A percentile compares a stretch with the other conserved stretches of the same genome.
These are phyloP conservation scores for Podocnemis expansa DNA, from an alignment of 2,113 vertebrate species.

Conservation along the genomic window DNA sequence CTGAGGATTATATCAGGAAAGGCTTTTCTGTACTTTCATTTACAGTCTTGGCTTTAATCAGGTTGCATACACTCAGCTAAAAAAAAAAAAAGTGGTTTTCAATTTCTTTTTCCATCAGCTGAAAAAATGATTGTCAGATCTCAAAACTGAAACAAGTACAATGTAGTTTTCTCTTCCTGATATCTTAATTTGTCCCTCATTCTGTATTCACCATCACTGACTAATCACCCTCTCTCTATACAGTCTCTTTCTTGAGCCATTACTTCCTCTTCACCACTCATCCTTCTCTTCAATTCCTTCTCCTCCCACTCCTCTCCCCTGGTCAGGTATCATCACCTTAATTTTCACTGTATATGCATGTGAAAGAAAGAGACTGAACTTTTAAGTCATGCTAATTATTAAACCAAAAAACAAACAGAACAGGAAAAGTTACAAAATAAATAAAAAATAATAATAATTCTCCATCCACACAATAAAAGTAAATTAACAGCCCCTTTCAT, in stretches of 20 bases:
- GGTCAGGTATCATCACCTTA: background rate
- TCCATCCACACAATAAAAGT: background rate
- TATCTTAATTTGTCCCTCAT: background rate
- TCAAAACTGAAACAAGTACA: background rate
- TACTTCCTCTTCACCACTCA: background rate
- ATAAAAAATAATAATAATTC: background rate
- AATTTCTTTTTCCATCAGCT: background rate
- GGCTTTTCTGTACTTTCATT: background rate
- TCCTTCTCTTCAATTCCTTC: background rate
- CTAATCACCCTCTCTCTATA: background rate
- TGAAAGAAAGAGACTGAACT: fast-evolving
- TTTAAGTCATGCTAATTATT: background rate
- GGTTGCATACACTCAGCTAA: background rate
- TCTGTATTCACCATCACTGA: background rate
- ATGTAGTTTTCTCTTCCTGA: background rate
- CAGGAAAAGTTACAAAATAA: fast-evolving
- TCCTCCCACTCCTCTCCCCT: background rate
- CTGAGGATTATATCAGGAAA: background rate
- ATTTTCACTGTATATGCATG: background rate
- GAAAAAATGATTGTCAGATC: background rate
- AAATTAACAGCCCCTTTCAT: background rate
- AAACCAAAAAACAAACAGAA: background rate
- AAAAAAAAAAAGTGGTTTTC: background rate
- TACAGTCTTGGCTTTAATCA: background rate
- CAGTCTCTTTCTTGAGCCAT: background rate